A percentile compares a stretch with the other conserved stretches of the same genome.
Conservation (phyloP, 2,888 invertebrate genomes). For the Protodeltote pygarga region DNA sequence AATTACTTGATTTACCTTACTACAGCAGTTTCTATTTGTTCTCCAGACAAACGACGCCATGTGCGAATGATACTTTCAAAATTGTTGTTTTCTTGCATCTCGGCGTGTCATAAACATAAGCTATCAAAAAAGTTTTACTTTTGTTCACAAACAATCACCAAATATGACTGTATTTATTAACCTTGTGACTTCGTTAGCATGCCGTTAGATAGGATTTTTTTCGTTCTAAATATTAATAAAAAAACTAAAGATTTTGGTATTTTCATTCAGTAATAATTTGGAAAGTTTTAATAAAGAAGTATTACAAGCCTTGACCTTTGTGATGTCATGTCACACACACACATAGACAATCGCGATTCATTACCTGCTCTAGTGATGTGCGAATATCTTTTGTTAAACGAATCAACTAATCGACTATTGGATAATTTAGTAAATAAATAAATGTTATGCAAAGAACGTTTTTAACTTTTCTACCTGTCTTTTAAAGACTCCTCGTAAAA, state of each 20-base stretch:
- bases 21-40: slow-evolving; percentile 67
- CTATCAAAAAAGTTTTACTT: slow-evolving; percentile 65
- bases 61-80: slow-evolving; percentile 78
- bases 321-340: slow-evolving; percentile 15
- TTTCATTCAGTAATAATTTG: slow-evolving; percentile 15
- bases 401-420: not conserved
- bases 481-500: no score
- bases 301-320: slow-evolving; percentile 39
- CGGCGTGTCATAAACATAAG: slow-evolving; percentile 53
- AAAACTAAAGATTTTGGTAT: slow-evolving; percentile 10
- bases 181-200: not conserved
- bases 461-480: no score
- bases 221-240: not conserved
- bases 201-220: not conserved
- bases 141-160: slow-evolving; percentile 28
- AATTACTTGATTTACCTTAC: slow-evolving; percentile 66
- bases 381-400: no score
- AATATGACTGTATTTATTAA: not conserved
- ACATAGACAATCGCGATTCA: not conserved
- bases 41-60: slow-evolving; percentile 81
- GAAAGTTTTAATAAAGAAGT: slow-evolving; percentile 30
- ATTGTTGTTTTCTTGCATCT: slow-evolving; percentile 80
- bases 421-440: not conserved
- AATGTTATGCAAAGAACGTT: no score
- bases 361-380: not conserved